A percentile compares a stretch with the other conserved stretches of the same genome.
Evolutionary conservation across 2,888 invertebrate species (phyloP).

Genomic region (Sphinx pinastri): DNA sequence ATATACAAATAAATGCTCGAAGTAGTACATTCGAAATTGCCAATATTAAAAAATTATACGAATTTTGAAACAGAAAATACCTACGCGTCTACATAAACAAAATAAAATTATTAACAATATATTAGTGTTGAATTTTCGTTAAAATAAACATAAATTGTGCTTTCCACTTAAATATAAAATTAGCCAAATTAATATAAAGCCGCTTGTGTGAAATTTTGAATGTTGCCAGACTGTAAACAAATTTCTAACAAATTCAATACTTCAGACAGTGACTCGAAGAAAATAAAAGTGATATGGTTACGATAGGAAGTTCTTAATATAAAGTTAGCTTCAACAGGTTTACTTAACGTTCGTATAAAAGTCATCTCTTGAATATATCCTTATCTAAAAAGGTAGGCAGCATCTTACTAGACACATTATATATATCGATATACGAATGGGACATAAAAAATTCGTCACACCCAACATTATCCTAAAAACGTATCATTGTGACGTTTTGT

Average conservation of each 20-base stretch:
- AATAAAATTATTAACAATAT: conserved; percentile 83
- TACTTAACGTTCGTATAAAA: conserved; percentile 83
- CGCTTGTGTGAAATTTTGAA: conserved; percentile 53
- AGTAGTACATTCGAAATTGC: conserved; percentile 68
- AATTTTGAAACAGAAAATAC: conserved; percentile 61
- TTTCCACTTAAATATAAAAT: conserved; percentile 77
- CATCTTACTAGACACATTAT: conserved; percentile 51
- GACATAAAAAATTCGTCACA: conserved; percentile 65
- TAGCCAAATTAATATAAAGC: conserved; percentile 73
- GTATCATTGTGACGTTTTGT: conserved; percentile 63
- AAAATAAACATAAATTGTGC: conserved; percentile 79
- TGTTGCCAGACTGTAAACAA: conserved; percentile 57
- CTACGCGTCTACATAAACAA: conserved; percentile 66
- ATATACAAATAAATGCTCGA: conserved; percentile 80
- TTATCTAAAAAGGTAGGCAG: conserved; percentile 82
- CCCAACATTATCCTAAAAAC: conserved; percentile 62
- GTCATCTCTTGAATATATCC: conserved; percentile 81
- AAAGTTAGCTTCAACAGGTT: conserved; percentile 81
- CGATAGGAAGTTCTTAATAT: conserved; percentile 77
- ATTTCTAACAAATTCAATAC: conserved; percentile 45
- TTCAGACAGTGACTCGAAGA: conserved; percentile 46
- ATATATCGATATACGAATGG: conserved; percentile 42
- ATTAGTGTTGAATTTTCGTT: conserved; percentile 69
- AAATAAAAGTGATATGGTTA: conserved; percentile 72
- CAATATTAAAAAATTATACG: conserved; percentile 68